These are phyloP conservation scores for Gambelia wislizenii DNA, from an alignment of 2,797 vertebrate genomes.

Conservation along the genomic window DNA sequence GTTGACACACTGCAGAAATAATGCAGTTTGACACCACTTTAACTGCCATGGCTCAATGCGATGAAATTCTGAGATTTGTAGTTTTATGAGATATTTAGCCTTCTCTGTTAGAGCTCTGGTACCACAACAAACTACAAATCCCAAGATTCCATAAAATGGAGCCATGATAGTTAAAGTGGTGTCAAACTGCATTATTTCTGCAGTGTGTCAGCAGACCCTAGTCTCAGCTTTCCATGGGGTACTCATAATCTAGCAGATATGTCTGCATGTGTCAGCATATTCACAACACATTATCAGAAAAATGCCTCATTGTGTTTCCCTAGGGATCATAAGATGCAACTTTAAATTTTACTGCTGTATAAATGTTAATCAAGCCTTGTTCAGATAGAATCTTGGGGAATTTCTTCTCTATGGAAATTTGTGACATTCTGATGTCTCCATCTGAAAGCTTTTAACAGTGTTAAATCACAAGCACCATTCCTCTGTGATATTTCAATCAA, in stretches of 20 bases:
- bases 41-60: too few relatives aligned
- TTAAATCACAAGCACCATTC: neutral
- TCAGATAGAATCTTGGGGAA: neutral
- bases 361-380: neutral
- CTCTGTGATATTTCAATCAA: conserved; percentile 8
- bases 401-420: neutral
- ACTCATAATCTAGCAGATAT: neutral
- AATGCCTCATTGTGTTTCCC: neutral
- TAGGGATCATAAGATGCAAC: too few relatives aligned
- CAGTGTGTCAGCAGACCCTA: too few relatives aligned
- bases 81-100: too few relatives aligned
- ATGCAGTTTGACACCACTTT: too few relatives aligned
- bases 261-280: neutral
- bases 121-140: too few relatives aligned
- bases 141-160: too few relatives aligned
- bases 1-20: too few relatives aligned
- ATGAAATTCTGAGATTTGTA: too few relatives aligned
- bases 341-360: neutral
- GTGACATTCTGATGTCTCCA: neutral
- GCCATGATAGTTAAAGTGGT: neutral
- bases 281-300: neutral
- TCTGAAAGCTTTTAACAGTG: neutral
- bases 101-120: too few relatives aligned
- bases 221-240: neutral
- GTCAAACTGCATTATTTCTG: too few relatives aligned